Evolutionary conservation across 2,113 vertebrate genomes (phyloP), one percentile per base, ranked within the genome.

Genomic region (Vimba vimba): DNA sequence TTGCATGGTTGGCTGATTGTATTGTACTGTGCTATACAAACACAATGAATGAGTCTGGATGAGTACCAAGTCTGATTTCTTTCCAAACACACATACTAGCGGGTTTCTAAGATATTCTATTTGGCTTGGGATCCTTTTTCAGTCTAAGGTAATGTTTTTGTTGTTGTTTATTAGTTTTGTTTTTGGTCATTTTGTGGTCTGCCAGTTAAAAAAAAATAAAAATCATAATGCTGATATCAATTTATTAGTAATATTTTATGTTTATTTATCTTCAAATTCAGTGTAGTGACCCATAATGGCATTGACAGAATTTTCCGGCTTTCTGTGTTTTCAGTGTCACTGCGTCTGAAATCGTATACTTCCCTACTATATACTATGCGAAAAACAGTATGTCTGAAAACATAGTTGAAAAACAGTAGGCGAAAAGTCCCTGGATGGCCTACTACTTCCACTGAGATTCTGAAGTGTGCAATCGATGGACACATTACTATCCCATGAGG

Each of bases 41-140:
- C n/a, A 66, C 79, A 81, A 47, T 81, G 59, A 66, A 64, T 47
- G 2, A 30, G 79, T 66, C 79, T 81, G 79, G 79, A 81, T 66
- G 39, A 19, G 64, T 47, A 81, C 45, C 39, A 15, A 21, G 25
- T 39, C 19, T 66, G 59, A 27, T 66, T 45, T 39, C 27, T n/a
- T 66, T 64, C 79, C 79, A 81, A 81, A 30, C 57, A 57, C 30
- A 59, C 76, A 80, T 9, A 21, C 33, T n/a, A 60, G 30, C 10
- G 3, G n/a, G 57, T 3, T 47, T 74, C 43, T 8, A 47, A 23
- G 5, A 12, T 74, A 74, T n/a, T 74, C 39, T 3, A 74, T 73
- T 73, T 73, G 69, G 36, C 2, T 0, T 23, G 2, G 21, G 36
- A 36, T 43, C 9, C 9, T 55, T 77, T 27, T 52, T 76, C n/a